Percentiles rank a stretch among this genome's conserved stretches.
phyloP scores from a whole-genome alignment of 2,888 invertebrate genomes.

The Sialis fuliginosa region DNA sequence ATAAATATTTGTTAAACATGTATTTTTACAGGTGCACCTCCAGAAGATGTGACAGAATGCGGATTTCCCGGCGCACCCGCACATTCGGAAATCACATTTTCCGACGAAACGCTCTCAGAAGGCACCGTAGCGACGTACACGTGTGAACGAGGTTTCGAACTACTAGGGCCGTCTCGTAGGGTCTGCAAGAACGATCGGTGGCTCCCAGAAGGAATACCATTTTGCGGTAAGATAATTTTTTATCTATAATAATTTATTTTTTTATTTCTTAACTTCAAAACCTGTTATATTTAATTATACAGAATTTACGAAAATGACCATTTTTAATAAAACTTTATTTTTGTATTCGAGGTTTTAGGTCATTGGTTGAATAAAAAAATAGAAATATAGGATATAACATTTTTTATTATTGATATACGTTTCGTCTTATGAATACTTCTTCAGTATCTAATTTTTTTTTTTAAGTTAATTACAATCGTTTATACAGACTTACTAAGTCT shows the following conservation, averaged over 20 bases:
- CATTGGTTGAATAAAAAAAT: too few relatives aligned
- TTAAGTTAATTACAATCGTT: too few relatives aligned
- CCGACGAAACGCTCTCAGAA: slow-evolving; percentile 36
- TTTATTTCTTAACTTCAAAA: not conserved
- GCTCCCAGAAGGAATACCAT: slow-evolving; percentile 82
- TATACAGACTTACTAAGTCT: too few relatives aligned
- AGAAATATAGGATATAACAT: too few relatives aligned
- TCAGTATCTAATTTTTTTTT: too few relatives aligned
- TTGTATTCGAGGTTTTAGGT: too few relatives aligned
- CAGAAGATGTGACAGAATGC: slow-evolving; percentile 29
- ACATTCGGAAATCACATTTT: slow-evolving; percentile 66
- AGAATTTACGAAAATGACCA: too few relatives aligned
- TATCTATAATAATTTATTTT: too few relatives aligned
- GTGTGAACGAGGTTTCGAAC: slow-evolving; percentile 79
- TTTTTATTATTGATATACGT: too few relatives aligned
- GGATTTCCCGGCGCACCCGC: slow-evolving; percentile 84
- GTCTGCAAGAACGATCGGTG: slow-evolving; percentile 57
- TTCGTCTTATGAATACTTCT: too few relatives aligned
- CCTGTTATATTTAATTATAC: not conserved
- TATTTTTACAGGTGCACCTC: not conserved
- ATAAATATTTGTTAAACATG: too few relatives aligned
- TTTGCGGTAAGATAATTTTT: slow-evolving; percentile 61
- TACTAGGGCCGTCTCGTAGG: slow-evolving; percentile 70
- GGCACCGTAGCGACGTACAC: slow-evolving; percentile 65
- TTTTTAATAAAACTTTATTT: too few relatives aligned